Conservation (phyloP, 2,797 vertebrate genomes). For the Mus caroli region DNA sequence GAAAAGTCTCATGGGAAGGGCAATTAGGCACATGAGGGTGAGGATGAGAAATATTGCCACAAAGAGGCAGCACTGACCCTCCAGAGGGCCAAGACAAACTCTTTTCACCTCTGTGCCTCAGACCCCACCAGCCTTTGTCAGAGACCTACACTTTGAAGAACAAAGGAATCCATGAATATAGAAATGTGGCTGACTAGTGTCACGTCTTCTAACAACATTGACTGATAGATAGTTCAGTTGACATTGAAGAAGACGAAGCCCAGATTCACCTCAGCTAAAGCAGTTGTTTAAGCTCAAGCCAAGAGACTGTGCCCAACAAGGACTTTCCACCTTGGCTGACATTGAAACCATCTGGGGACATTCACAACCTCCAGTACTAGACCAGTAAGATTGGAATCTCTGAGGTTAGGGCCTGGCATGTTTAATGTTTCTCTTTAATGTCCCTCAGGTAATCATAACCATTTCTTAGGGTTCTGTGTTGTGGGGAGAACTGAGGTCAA, state of each 20-base stretch:
- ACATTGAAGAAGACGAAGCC: not conserved
- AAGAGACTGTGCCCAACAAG: not conserved
- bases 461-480: not conserved
- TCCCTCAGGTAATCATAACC: conserved; percentile 41
- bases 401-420: not conserved
- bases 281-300: not conserved
- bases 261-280: not conserved
- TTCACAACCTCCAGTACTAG: not conserved
- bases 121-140: not conserved
- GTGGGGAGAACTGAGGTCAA: conserved; percentile 53
- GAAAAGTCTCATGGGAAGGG: not conserved
- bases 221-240: conserved; percentile 9
- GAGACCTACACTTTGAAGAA: conserved; percentile 31
- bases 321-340: conserved; percentile 36
- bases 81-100: not conserved
- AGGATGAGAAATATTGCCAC: not conserved
- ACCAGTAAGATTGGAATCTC: conserved; percentile 10
- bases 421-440: conserved; percentile 33
- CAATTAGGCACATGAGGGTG: not conserved
- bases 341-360: not conserved
- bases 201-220: conserved; percentile 31
- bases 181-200: not conserved
- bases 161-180: conserved; percentile 22
- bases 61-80: not conserved
- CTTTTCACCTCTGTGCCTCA: not conserved